Base-by-base conservation (phyloP, 1,140 invertebrate species). In the Sycophaga agraensis region DNA sequence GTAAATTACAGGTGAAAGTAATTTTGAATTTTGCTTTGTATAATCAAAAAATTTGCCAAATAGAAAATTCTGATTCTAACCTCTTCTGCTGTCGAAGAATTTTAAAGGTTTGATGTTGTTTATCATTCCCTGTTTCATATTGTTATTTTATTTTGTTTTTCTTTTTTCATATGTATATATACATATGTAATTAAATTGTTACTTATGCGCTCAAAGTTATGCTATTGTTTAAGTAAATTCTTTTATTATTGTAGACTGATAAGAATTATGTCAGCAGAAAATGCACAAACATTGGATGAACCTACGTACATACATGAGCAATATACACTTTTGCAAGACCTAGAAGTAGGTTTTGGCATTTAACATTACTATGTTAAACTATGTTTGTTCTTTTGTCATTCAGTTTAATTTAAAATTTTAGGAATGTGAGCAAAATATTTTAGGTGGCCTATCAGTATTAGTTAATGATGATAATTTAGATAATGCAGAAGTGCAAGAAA, bases 361-460 rank as follows among this genome's bases (percentile, higher is more conserved):
- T 31, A 43, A 17, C 1, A 31, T 6, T 39, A 49, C 8, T 35
- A 2, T 11, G 26, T 24, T n/a, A 24, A 7, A 24, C 2, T 21
- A 26, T n/a, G n/a, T n/a, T n/a, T n/a, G n/a, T n/a, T n/a, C n/a
- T n/a, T n/a, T 40, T 28, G 28, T 19, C 22, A 1, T 9, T 45
- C n/a, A n/a, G n/a, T n/a, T n/a, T 24, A 17, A 49, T 14, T 56
- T 6, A 14, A 31, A 31, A 28, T 58, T 22, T 48, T 53, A 77
- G 75, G 65, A 63, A 37, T 69, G 59, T 67, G 56, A 71, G 5
- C 46, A 62, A 11, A 68, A 78, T 55, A 70, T 74, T 46, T 61
- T 76, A 50, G 73, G 70, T 37, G 74, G 68, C 59, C 53, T 78
- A 4, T 76, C 75, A 6, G 71, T 77, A 31, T 66, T 75, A 49